Percentiles rank a stretch among this genome's conserved stretches.
These are phyloP conservation scores for Knipowitschia caucasica DNA, from an alignment of 2,797 vertebrate species.

Conservation along the genomic window DNA sequence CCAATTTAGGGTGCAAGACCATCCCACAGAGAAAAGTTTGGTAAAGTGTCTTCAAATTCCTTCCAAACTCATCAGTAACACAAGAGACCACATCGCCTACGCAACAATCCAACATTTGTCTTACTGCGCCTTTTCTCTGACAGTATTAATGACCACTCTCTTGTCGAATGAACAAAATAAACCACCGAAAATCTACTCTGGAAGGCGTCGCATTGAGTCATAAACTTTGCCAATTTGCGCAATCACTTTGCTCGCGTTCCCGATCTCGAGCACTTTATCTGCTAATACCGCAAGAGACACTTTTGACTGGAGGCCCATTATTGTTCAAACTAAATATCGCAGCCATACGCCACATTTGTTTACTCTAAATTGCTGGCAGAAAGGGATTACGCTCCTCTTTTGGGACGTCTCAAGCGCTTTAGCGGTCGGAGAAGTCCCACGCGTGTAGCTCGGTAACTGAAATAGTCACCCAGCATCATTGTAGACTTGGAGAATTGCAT, in stretches of 20 bases:
- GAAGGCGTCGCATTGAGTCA: not conserved
- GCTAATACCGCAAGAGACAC: not conserved
- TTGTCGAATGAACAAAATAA: conserved; percentile 4
- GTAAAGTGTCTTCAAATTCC: no score
- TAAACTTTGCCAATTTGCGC: conserved; percentile 1
- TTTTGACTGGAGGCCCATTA: not conserved
- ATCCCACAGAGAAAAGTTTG: no score
- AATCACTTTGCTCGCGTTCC: not conserved
- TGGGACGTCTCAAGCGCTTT: conserved; percentile 2
- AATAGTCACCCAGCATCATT: conserved; percentile 40
- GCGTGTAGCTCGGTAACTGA: conserved; percentile 28
- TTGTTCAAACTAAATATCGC: conserved; percentile 16
- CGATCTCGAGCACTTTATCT: not conserved
- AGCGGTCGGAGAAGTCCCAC: conserved; percentile 9
- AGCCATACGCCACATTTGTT: conserved; percentile 7
- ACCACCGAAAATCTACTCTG: not conserved
- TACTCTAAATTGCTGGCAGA: conserved; percentile 11
- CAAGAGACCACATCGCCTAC: not conserved
- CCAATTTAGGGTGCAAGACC: no score
- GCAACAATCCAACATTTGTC: not conserved
- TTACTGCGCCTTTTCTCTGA: not conserved
- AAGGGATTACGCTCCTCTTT: conserved; percentile 5
- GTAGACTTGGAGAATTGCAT: conserved; percentile 39
- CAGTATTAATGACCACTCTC: not conserved
- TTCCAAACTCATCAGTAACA: no score